Conservation (phyloP, 2,888 invertebrate species). For the Lydus trimaculatus region DNA sequence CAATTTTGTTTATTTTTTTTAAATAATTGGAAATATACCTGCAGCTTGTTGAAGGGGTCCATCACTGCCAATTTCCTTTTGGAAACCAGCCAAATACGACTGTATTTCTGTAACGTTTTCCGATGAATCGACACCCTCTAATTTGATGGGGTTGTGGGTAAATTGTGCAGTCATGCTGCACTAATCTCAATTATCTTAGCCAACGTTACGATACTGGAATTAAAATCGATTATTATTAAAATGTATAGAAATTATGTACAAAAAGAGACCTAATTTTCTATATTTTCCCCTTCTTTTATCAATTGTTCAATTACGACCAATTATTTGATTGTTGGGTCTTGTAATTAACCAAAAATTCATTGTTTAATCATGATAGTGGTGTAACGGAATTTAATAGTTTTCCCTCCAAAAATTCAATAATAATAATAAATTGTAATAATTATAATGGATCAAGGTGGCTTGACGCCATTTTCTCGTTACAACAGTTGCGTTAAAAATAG, state of each 20-base stretch:
- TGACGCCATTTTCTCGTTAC: conserved; percentile 50
- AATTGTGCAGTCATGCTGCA: conserved; percentile 57
- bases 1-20: background rate
- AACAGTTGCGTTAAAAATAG: conserved; percentile 44
- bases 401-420: conserved; percentile 23
- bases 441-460: conserved; percentile 28
- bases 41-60: conserved; percentile 58
- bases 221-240: background rate
- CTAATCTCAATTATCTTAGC: conserved; percentile 8
- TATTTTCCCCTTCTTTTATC: background rate
- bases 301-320: background rate
- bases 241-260: background rate
- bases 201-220: background rate
- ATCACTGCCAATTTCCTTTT: conserved; percentile 76
- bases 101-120: conserved; percentile 74
- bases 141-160: conserved; percentile 56
- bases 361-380: background rate
- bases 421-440: conserved; percentile 10
- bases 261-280: background rate
- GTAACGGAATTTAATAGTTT: conserved; percentile 1
- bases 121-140: conserved; percentile 59
- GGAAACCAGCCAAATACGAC: conserved; percentile 81
- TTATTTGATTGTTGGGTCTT: background rate
- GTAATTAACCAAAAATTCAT: too few species aligned
- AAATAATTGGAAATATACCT: conserved; percentile 52